phyloP scores from a whole-genome alignment of 1,140 invertebrate genomes.

The Drosophila pseudoobscura region DNA sequence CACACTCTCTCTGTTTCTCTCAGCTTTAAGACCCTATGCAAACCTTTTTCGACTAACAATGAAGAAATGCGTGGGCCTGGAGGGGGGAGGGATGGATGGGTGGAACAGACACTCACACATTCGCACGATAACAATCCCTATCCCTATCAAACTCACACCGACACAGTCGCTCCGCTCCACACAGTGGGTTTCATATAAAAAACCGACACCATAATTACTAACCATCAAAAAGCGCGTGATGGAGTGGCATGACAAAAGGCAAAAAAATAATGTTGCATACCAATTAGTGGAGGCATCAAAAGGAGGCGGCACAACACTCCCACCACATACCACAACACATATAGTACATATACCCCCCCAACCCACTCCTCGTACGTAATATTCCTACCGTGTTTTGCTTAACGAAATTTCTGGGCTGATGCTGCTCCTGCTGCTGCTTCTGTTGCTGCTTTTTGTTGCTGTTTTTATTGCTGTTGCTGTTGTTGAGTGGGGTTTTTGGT shows the following conservation, averaged over 20 bases:
- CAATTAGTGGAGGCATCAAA: constrained; percentile 59
- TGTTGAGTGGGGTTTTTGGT: constrained; percentile 3
- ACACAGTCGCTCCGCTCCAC: constrained; percentile 19
- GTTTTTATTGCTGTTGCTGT: constrained; percentile 26
- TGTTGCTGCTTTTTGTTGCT: constrained; percentile 5
- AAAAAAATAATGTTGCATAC: constrained; percentile 55
- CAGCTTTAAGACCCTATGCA: constrained; percentile 13
- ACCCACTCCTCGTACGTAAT: constrained; percentile 56
- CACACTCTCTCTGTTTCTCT: constrained; percentile 20
- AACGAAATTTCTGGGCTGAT: constrained; percentile 24
- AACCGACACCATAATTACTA: constrained; percentile 64
- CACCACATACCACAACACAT: not conserved
- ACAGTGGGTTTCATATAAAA: constrained; percentile 15
- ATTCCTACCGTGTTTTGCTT: constrained; percentile 61
- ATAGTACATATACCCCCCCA: not conserved
- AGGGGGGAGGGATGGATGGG: constrained; percentile 4
- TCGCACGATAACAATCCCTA: constrained; percentile 6
- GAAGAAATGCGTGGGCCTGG: constrained; percentile 42
- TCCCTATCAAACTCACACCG: constrained; percentile 15
- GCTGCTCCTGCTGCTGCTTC: not conserved
- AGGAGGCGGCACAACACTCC: constrained; percentile 34
- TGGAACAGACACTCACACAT: constrained; percentile 18
- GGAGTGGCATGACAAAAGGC: constrained; percentile 38
- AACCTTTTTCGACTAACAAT: constrained; percentile 53
- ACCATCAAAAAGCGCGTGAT: constrained; percentile 41